phyloP scores from a whole-genome alignment of 2,113 vertebrate genomes.

The Axis porcinus region DNA sequence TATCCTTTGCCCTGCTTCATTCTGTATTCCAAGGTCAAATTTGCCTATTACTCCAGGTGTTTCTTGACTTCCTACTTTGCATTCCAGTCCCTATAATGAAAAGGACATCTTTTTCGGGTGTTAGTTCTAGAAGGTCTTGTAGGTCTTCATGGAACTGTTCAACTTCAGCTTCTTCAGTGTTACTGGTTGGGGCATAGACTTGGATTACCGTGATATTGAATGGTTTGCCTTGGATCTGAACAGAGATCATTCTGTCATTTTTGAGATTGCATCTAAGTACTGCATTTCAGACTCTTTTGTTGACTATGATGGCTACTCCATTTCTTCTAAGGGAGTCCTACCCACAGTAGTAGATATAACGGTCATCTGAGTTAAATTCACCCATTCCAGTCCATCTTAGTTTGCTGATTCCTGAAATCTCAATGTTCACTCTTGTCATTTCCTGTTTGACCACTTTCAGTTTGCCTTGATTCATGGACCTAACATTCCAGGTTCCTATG shows the following conservation, averaged over 20 bases:
- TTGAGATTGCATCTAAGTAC: not conserved
- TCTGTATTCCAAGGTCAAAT: too few relatives aligned
- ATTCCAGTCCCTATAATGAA: too few relatives aligned
- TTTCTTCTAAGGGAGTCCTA: not conserved
- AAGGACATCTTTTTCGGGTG: not conserved
- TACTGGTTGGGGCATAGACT: not conserved
- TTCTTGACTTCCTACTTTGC: too few relatives aligned
- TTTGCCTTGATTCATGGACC: not conserved
- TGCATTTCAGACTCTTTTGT: not conserved
- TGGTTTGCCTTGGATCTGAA: not conserved
- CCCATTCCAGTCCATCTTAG: not conserved
- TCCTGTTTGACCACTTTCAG: not conserved
- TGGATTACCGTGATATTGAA: not conserved
- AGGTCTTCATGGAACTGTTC: not conserved
- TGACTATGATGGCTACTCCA: not conserved
- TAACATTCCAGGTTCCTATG: not conserved
- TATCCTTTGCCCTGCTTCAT: too few relatives aligned
- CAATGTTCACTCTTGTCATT: not conserved
- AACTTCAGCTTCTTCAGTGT: not conserved
- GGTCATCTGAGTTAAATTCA: not conserved
- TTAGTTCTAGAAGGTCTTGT: not conserved
- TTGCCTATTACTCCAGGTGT: too few relatives aligned
- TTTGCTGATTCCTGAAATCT: not conserved
- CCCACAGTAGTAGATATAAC: not conserved
- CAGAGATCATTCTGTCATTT: not conserved